Base-by-base conservation (phyloP, 2,888 invertebrate species). In the Sympetrum striolatum region DNA sequence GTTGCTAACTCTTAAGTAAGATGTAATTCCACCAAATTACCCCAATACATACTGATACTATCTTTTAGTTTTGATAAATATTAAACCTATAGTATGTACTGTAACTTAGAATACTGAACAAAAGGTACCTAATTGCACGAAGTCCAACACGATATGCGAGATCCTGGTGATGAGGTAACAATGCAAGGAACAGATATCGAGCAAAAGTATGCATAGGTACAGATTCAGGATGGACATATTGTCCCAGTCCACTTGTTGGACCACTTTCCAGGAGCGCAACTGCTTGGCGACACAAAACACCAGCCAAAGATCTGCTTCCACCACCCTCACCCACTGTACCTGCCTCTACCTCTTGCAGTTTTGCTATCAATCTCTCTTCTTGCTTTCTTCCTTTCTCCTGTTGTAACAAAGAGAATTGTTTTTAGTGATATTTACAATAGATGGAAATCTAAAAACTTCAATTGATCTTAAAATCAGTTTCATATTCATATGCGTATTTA, bases 121-220 rank as follows among this genome's bases (percentile, higher is more conserved):
- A 22, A 64, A 39, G 91, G 91, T 92, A 95, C 95, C 95, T 95
- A 96, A 98, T 97, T 53, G 97, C 97, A 82, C 97, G 93, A 80
- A 97, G 93, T 0, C 97, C 97, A 18, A 97, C 96, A 91, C 96
- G 95, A 93, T 97, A 98, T 0, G 97, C 97, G 92, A 98, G 94
- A 92, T 97, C 97, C 0, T 96, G 95, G 93, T 97, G 97, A 92
- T 96, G 95, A 82, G 96, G 96, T 92, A 97, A 94, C 91, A 98
- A 94, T 44, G 97, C 96, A 53, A 96, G 95, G 94, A 98, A 98
- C 92, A 97, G 95, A 94, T 96, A 97, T 92, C 97, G 94, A 15
- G 97, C 97, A 94, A 97, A 97, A 80, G 97, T 97, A 93, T 98
- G 97, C 95, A 97, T 97, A 31, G 98, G 97, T 92, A 97, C 96